A percentile compares a stretch with the other conserved stretches of the same genome.
phyloP scores from a whole-genome alignment of 1,140 invertebrate species.

The Euura saliciscinereae region DNA sequence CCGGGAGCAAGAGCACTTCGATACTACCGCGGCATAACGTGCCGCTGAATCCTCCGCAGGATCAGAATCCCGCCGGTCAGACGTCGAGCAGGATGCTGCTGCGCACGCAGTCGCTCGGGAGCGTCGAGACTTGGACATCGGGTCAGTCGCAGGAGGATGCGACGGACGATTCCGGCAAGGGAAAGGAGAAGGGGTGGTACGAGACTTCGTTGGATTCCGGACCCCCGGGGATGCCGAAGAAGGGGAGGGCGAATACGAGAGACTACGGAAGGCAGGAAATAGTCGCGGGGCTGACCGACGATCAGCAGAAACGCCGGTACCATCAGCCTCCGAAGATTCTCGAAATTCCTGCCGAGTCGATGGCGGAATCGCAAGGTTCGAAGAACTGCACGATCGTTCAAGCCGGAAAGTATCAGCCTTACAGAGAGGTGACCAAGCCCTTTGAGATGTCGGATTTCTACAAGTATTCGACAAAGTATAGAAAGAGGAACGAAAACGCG shows the following conservation, averaged over 20 bases:
- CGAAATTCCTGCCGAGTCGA: constrained; percentile 56
- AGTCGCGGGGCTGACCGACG: background rate
- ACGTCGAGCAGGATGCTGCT: constrained; percentile 59
- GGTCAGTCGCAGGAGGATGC: constrained; percentile 37
- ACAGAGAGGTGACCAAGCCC: constrained; percentile 92
- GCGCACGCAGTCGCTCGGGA: constrained; percentile 67
- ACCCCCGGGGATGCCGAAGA: constrained; percentile 30
- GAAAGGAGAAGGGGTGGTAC: constrained; percentile 74
- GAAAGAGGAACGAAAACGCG: constrained; percentile 64
- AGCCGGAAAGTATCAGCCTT: constrained; percentile 87
- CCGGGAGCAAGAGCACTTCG: constrained; percentile 23
- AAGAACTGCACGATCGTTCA: constrained; percentile 85
- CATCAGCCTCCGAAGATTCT: constrained; percentile 40
- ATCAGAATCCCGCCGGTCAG: constrained; percentile 42
- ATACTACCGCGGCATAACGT: constrained; percentile 8
- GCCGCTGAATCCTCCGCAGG: constrained; percentile 4
- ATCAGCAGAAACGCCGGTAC: constrained; percentile 29
- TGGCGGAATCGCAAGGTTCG: constrained; percentile 73
- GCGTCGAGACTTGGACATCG: constrained; percentile 61
- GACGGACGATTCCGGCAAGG: constrained; percentile 53
- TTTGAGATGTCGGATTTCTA: constrained; percentile 98
- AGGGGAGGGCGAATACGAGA: constrained; percentile 17
- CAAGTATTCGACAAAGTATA: constrained; percentile 93
- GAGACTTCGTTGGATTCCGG: constrained; percentile 74
- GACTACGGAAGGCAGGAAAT: constrained; percentile 16